Evolutionary conservation across 2,888 invertebrate species (phyloP).

Genomic region (Masnerella sp.): DNA sequence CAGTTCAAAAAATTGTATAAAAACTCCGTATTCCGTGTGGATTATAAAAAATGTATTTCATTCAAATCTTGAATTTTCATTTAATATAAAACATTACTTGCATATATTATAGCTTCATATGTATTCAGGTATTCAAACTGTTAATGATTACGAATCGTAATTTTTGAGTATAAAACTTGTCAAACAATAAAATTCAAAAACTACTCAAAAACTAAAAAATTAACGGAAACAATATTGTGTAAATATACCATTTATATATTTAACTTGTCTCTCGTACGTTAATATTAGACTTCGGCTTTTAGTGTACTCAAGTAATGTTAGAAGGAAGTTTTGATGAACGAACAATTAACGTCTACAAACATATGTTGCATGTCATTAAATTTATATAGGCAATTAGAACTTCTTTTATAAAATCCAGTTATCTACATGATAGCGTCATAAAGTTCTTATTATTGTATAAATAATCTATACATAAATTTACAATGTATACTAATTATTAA

Average conservation of each 20-base stretch:
- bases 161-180: too few relatives aligned
- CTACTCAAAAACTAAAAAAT: conserved; percentile 1
- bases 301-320: conserved; percentile 17
- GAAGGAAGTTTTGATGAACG: conserved; percentile 41
- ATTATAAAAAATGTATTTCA: too few relatives aligned
- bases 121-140: too few relatives aligned
- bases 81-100: too few relatives aligned
- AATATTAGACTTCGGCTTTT: conserved; percentile 22
- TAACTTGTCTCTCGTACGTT: conserved; percentile 1
- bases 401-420: conserved; percentile 31
- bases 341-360: conserved; percentile 32
- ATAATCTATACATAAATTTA: neutral
- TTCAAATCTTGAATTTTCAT: too few relatives aligned
- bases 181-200: too few relatives aligned
- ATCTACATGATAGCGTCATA: conserved; percentile 18
- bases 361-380: conserved; percentile 38
- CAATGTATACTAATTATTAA: neutral
- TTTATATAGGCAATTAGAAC: conserved; percentile 39
- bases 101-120: too few relatives aligned
- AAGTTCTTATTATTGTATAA: conserved; percentile 4
- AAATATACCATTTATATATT: conserved; percentile 17
- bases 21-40: too few relatives aligned
- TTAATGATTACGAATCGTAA: too few relatives aligned
- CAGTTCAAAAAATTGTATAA: too few relatives aligned
- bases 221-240: neutral